phyloP scores from a whole-genome alignment of 2,797 vertebrate species.

The Manis pentadactyla region DNA sequence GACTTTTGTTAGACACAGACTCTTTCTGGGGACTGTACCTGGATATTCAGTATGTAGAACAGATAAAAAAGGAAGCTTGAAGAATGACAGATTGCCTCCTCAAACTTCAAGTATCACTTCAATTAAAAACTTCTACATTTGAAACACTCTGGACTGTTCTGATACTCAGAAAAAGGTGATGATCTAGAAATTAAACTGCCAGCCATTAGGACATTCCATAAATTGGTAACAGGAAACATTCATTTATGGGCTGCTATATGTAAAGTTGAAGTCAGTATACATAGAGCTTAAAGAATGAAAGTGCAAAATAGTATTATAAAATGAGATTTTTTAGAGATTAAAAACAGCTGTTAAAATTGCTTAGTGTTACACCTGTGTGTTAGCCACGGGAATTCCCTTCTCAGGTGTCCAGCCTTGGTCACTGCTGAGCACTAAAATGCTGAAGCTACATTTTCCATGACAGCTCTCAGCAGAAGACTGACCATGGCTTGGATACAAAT shows the following conservation, averaged over 20 bases:
- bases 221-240: not conserved
- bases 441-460: not conserved
- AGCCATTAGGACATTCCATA: not conserved
- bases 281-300: not conserved
- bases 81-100: not conserved
- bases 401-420: not conserved
- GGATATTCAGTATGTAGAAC: not conserved
- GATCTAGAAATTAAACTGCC: not conserved
- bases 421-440: not conserved
- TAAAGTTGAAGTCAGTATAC: not conserved
- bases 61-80: not conserved
- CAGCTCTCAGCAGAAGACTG: not conserved
- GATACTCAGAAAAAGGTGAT: not conserved
- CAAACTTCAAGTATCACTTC: not conserved
- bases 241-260: not conserved
- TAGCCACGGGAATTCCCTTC: not conserved
- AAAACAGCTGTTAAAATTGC: not conserved
- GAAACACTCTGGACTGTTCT: not conserved
- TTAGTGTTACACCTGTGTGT: not conserved
- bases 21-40: not conserved
- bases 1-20: not conserved
- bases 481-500: not conserved
- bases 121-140: not conserved
- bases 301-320: not conserved
- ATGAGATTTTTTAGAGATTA: not conserved